Percentiles rank a stretch among this genome's conserved stretches.
These are phyloP conservation scores for Diorhabda carinulata DNA, from an alignment of 1,140 invertebrate species.

Conservation along the genomic window DNA sequence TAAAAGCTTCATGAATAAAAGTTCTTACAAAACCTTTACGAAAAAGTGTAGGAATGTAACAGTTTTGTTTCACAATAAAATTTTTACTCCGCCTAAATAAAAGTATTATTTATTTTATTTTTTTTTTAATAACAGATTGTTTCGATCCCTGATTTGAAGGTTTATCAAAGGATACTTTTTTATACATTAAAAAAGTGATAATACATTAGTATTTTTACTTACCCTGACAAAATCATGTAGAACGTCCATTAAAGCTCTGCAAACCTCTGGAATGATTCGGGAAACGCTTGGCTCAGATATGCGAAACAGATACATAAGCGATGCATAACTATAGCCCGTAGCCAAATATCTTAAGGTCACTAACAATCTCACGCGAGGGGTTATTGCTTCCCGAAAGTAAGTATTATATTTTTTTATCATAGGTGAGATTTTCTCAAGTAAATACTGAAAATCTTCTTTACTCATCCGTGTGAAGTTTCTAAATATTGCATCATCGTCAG, in stretches of 20 bases:
- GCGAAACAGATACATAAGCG: constrained; percentile 27
- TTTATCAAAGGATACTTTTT: not conserved
- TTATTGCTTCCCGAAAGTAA: constrained; percentile 35
- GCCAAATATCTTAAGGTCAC: constrained; percentile 37
- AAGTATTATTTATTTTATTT: not conserved
- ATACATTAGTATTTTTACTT: constrained; percentile 19
- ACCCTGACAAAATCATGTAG: constrained; percentile 15
- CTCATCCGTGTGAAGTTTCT: constrained; percentile 19
- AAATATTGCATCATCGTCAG: constrained; percentile 17
- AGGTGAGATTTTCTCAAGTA: constrained; percentile 15
- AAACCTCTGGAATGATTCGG: constrained; percentile 34
- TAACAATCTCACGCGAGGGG: constrained; percentile 29
- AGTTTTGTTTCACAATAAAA: no score
- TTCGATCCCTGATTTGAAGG: not conserved
- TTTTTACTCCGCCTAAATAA: no score
- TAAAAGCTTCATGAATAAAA: no score
- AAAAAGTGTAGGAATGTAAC: no score
- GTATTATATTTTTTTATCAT: constrained; percentile 36
- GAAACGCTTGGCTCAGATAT: constrained; percentile 34
- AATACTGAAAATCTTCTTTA: constrained; percentile 13
- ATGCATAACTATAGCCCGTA: constrained; percentile 32
- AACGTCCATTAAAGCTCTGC: constrained; percentile 26
- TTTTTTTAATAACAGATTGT: not conserved
- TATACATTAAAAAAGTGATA: constrained; percentile 9
- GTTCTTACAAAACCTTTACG: no score